Percentiles rank a stretch among this genome's conserved stretches.
These are phyloP conservation scores for Polydrusus cervinus DNA, from an alignment of 2,888 invertebrate species.

Conservation along the genomic window DNA sequence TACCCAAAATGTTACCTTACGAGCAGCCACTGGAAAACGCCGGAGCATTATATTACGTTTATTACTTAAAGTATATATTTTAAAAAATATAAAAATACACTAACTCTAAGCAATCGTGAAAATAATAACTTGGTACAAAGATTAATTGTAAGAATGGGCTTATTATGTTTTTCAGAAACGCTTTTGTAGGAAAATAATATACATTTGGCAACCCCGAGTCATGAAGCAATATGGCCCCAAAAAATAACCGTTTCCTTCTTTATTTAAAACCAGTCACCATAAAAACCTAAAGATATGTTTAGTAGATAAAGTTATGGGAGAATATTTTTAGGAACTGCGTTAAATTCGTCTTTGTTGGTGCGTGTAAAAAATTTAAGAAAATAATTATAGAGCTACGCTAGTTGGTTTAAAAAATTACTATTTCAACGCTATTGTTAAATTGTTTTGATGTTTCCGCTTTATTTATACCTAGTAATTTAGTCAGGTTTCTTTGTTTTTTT, in stretches of 20 bases:
- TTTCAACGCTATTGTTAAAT: constrained; percentile 28
- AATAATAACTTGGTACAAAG: no score
- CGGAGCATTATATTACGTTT: no score
- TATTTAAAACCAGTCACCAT: constrained; percentile 50
- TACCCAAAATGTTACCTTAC: no score
- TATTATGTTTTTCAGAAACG: background rate
- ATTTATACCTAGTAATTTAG: constrained; percentile 23
- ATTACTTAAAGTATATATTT: no score
- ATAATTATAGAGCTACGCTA: constrained; percentile 30
- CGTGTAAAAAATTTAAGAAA: constrained; percentile 33
- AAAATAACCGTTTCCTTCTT: constrained; percentile 36
- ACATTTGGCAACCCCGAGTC: constrained; percentile 12
- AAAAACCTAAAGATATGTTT: constrained; percentile 40
- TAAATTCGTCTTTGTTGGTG: constrained; percentile 35
- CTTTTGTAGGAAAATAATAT: no score
- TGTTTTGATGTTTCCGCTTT: constrained; percentile 36
- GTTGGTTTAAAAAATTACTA: constrained; percentile 27
- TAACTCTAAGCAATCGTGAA: no score
- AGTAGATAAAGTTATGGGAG: constrained; percentile 36
- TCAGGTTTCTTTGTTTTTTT: constrained; percentile 11
- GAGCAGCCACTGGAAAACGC: no score
- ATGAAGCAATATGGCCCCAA: constrained; percentile 24
- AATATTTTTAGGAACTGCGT: constrained; percentile 37
- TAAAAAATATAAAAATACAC: no score
- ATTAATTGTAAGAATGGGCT: no score